A percentile compares a stretch with the other conserved stretches of the same genome.
These are phyloP conservation scores for Melanerpes formicivorus DNA, from an alignment of 2,113 vertebrate genomes.

Conservation along the genomic window DNA sequence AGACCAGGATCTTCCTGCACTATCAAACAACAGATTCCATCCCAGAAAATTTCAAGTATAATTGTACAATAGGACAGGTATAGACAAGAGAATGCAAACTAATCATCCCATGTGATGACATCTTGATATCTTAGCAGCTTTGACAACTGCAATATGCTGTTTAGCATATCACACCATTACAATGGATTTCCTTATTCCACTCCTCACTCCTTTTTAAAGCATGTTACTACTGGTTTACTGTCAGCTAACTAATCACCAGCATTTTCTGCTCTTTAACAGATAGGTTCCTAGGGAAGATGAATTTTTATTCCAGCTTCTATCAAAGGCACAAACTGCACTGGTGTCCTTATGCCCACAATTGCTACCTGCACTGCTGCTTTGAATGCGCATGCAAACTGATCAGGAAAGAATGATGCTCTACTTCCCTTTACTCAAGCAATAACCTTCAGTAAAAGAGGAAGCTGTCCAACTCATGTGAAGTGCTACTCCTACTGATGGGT, in stretches of 20 bases:
- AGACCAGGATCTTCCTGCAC: not conserved
- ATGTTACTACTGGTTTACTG: not conserved
- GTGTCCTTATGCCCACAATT: not conserved
- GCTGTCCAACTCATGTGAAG: fast-evolving
- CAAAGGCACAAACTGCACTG: not conserved
- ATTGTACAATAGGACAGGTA: not conserved
- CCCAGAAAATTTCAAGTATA: not conserved
- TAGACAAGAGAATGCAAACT: not conserved
- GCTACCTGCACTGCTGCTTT: not conserved
- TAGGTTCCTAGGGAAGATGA: not conserved
- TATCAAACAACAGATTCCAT: not conserved
- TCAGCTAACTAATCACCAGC: not conserved
- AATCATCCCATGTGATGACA: not conserved
- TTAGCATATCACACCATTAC: not conserved
- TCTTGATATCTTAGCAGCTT: not conserved
- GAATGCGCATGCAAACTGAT: fast-evolving
- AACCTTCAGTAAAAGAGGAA: not conserved
- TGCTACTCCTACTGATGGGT: not conserved
- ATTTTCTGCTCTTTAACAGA: not conserved
- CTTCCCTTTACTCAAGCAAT: not conserved
- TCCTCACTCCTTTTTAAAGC: not conserved
- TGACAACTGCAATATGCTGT: not conserved
- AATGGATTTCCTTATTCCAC: not conserved
- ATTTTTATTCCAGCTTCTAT: not conserved
- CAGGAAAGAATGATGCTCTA: not conserved